phyloP scores from a whole-genome alignment of 2,113 vertebrate genomes.

The Otis tarda region DNA sequence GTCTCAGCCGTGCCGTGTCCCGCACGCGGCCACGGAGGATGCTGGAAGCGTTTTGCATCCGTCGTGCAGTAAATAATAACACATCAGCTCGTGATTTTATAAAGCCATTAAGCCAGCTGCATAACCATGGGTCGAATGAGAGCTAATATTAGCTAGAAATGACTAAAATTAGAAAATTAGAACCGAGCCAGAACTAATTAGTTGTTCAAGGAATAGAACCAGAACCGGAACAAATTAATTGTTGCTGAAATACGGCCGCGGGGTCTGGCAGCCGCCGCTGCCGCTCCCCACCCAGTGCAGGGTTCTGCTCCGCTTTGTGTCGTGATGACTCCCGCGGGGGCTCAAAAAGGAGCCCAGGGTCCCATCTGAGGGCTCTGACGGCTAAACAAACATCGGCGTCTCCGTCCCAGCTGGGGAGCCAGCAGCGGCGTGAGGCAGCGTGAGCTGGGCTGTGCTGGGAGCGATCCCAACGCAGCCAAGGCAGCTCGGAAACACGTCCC shows the following conservation, averaged over 20 bases:
- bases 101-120: constrained; percentile 5
- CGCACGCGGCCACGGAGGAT: neutral
- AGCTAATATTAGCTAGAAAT: constrained; percentile 52
- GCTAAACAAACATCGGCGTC: neutral
- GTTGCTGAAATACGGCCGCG: neutral
- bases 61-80: neutral
- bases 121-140: neutral
- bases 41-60: neutral
- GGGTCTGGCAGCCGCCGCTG: neutral
- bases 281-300: neutral
- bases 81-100: neutral
- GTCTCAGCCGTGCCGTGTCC: neutral
- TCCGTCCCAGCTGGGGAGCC: neutral
- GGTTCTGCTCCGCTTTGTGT: neutral
- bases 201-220: constrained; percentile 44
- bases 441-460: neutral
- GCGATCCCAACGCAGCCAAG: neutral
- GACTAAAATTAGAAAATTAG: constrained; percentile 60
- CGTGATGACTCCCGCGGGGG: neutral
- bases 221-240: constrained; percentile 66
- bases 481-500: rapidly evolving
- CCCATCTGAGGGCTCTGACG: constrained; percentile 1
- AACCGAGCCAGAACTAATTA: constrained; percentile 49
- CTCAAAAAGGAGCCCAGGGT: neutral
- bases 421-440: neutral